A percentile compares a stretch with the other conserved stretches of the same genome.
phyloP scores from a whole-genome alignment of 2,113 vertebrate genomes.

The Tychaedon coryphoeus region DNA sequence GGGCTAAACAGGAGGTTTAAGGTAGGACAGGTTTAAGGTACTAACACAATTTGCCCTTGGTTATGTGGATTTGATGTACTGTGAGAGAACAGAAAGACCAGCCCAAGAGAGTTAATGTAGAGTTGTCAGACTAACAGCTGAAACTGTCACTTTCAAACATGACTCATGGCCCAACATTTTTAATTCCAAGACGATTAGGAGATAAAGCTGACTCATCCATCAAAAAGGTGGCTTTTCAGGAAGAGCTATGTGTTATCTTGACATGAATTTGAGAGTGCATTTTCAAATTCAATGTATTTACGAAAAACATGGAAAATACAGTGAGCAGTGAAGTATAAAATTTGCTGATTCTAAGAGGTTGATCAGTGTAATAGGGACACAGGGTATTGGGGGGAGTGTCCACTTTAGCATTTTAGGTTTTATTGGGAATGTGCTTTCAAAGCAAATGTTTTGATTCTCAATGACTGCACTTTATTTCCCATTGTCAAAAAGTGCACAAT shows the following conservation, averaged over 20 bases:
- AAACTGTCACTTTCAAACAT: neutral
- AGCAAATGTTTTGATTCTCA: neutral
- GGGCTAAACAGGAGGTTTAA: neutral
- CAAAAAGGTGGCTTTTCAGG: neutral
- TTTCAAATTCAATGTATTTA: neutral
- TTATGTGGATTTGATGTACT: neutral
- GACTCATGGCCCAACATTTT: constrained; percentile 27
- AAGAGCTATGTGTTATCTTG: neutral
- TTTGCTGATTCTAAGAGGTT: neutral
- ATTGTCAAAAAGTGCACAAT: neutral
- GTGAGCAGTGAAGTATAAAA: neutral
- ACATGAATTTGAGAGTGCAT: neutral
- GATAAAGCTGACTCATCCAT: constrained; percentile 15
- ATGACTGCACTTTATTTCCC: neutral
- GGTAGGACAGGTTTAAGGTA: neutral
- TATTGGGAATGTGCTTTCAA: neutral
- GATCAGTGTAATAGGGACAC: neutral
- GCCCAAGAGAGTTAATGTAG: neutral
- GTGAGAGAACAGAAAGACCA: neutral
- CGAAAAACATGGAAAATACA: neutral
- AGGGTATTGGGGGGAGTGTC: neutral
- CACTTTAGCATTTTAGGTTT: neutral
- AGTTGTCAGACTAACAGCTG: neutral
- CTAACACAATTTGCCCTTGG: neutral
- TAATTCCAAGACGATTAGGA: neutral